Conservation (phyloP, 2,888 invertebrate genomes). For the Actias luna region DNA sequence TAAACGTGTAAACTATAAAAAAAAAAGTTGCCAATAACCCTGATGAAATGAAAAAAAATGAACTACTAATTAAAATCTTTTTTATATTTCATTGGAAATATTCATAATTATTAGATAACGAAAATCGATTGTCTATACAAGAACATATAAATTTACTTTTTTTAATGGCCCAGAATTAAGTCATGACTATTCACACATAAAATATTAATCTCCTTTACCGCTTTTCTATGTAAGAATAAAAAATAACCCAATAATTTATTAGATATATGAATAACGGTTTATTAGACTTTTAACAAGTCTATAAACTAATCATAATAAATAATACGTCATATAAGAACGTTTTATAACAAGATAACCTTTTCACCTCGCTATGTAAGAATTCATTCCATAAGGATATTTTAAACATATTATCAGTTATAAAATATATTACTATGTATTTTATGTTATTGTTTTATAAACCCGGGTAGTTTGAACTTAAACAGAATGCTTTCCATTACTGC, state of each 20-base stretch:
- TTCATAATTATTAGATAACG: too few species aligned
- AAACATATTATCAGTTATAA: neutral
- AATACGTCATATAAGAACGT: neutral
- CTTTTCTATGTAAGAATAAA: neutral
- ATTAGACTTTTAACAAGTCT: neutral
- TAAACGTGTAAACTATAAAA: too few species aligned
- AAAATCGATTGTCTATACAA: too few species aligned
- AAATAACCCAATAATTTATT: neutral
- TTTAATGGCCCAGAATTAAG: too few species aligned
- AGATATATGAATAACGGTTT: neutral
- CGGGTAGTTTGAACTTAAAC: too few species aligned
- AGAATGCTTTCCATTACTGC: too few species aligned
- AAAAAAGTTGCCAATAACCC: too few species aligned
- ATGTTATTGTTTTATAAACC: neutral
- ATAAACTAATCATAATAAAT: slow-evolving; percentile 4
- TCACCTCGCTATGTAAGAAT: neutral
- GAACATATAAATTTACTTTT: too few species aligned
- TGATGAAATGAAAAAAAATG: too few species aligned
- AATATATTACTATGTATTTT: neutral
- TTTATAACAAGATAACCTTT: neutral
- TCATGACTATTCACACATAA: too few species aligned
- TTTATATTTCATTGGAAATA: too few species aligned
- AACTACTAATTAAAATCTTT: too few species aligned
- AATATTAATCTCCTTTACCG: neutral
- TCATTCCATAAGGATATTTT: neutral